These are phyloP conservation scores for Erethizon dorsatum DNA, from an alignment of 2,797 vertebrate species.

Conservation along the genomic window DNA sequence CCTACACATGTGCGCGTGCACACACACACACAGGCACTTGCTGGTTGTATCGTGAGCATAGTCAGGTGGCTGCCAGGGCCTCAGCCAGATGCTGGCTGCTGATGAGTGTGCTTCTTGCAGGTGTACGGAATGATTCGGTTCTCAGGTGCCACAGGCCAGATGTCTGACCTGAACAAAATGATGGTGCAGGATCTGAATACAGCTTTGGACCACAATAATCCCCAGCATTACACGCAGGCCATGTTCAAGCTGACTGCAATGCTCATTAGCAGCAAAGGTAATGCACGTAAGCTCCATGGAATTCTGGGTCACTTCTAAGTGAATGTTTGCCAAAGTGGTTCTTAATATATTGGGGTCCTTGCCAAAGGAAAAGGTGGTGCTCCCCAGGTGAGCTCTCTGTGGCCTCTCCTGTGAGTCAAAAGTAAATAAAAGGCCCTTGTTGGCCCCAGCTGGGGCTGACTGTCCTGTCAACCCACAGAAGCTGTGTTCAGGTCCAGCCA, in stretches of 20 bases:
- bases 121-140: conserved; percentile 98
- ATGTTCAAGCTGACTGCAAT: conserved; percentile 98
- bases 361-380: not conserved
- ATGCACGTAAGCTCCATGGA: not conserved
- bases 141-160: conserved; percentile 92
- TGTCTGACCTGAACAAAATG: conserved; percentile 94
- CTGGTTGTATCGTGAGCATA: not conserved
- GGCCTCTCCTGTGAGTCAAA: not conserved
- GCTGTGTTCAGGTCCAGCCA: not conserved
- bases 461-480: not conserved
- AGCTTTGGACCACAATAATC: conserved; percentile 90
- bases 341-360: not conserved
- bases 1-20: not conserved
- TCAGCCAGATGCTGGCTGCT: not conserved
- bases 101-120: conserved; percentile 86
- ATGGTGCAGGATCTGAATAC: conserved; percentile 95
- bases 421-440: not conserved
- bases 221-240: conserved; percentile 95
- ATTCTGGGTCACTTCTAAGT: not conserved
- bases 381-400: not conserved
- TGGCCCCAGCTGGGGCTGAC: not conserved
- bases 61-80: not conserved
- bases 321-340: not conserved
- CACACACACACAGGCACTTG: not conserved
- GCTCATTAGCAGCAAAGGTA: conserved; percentile 97